Evolutionary conservation across 2,888 invertebrate genomes (phyloP), one percentile per base, ranked within the genome.

Genomic region (Epicampocera succincta): DNA sequence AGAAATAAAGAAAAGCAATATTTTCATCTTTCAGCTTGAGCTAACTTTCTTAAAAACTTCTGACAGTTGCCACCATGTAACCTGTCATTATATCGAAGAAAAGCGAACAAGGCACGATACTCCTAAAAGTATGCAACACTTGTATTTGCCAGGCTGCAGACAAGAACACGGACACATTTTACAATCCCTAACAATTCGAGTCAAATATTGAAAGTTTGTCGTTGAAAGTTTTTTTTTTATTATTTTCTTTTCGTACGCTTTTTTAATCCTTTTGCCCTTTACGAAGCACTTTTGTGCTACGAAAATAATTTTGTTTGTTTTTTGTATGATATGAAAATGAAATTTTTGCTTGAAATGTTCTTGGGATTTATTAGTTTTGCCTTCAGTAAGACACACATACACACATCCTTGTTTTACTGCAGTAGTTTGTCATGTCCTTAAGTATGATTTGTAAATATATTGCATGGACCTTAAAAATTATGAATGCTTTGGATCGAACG

Each of bases 61-160:
- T 71, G 78, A 78, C 78, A 78, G 58, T 82, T 74, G 78, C 78
- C 78, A 78, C 78, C 78, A 78, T 82, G 81, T 82, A 74, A 74
- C 78, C 74, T 82, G 81, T 74, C 78, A 78, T 74, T 82, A 56
- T 17, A 40, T 65, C 42, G 52, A n/a, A 46, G 5, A 12, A 61
- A 50, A 58, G 60, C 54, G 52, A 58, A 68, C 40, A 61, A 79
- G 42, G 19, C 40, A n/a, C 33, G 11, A 15, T 66, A 71, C 46
- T 29, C 54, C 71, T 2, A 46, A 66, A 66, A 72, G 15, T 58
- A 74, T 74, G 78, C 78, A 82, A 74, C 81, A 82, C 78, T 74
- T 74, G 78, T 74, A 73, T 73, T 82, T 78, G 81, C 60, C 73
- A 73, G 52, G 42, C 29, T 78, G n/a, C 13, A 40, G 13, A 44